Base-by-base conservation (phyloP, 2,797 vertebrate genomes). In the Otolemur crassicaudatus region DNA sequence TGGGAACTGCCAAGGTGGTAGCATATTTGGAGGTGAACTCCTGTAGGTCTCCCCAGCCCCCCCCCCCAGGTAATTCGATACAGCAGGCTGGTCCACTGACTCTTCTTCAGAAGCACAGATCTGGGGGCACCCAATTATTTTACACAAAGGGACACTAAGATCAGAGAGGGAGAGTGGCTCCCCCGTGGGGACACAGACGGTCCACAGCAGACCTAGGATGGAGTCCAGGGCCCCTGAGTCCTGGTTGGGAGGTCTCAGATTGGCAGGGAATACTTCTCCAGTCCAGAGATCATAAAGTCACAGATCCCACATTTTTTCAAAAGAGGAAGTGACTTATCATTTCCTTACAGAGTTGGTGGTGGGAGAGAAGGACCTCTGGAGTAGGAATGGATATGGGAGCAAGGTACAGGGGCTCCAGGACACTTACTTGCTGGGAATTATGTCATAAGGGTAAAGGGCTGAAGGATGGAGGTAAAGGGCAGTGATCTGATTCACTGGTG, bases 191-290 rank as follows among this genome's bases (percentile, higher is more conserved):
- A n/a, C 22, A 9, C 20, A 13, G 19, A 34, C 25, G 63, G 49
- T 25, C 27, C 27, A 19, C 9, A 25, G 34, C 20, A 58, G 29
- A 46, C 40, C 53, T 14, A 27, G 65, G 34, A 19, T 11, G 75
- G 22, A 56, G 61, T 20, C 27, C 1, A 11, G 72, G 31, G 4
- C 0, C 10, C 1, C n/a, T 2, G 27, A 11, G 61, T 40, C 73
- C 73, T 46, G 20, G 73, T 3, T 10, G 5, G 40, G n/a, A 14
- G 60, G 31, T 25, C 25, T 53, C 34, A 29, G 11, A 29, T 2
- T 29, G 43, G 43, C 7, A 0, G 60, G 37, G 43, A 53, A 46
- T 7, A 3, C 43, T 53, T 76, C 4, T 1, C 25, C 75, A 40
- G 2, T 63, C 37, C 10, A 63, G 58, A 63, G 58, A 40, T 4